These are phyloP conservation scores for Rhagonycha lutea DNA, from an alignment of 2,888 invertebrate species.

Conservation along the genomic window DNA sequence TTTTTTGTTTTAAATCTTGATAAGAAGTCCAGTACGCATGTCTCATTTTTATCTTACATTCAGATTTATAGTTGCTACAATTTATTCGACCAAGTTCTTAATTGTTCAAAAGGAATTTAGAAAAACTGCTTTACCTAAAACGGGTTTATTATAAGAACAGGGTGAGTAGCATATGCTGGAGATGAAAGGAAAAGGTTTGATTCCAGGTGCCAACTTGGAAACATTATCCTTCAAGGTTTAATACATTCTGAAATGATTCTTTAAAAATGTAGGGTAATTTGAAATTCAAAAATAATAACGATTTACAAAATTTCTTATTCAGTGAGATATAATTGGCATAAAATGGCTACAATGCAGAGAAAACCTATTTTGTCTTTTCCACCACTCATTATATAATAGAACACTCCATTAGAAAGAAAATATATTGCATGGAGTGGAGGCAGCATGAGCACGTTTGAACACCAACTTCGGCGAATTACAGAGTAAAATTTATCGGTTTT, in stretches of 20 bases:
- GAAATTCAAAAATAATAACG: too few relatives aligned
- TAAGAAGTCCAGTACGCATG: neutral
- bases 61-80: neutral
- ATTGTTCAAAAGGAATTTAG: neutral
- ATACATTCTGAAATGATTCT: neutral
- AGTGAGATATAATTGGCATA: too few relatives aligned
- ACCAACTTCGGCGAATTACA: neutral
- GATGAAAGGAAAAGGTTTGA: neutral
- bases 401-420: neutral
- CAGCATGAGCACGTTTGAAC: neutral
- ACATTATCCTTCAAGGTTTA: neutral
- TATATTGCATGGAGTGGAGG: neutral
- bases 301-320: too few relatives aligned
- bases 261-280: too few relatives aligned
- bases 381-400: neutral
- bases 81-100: neutral
- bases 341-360: neutral
- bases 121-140: neutral
- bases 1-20: neutral
- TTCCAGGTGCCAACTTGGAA: neutral
- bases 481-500: neutral
- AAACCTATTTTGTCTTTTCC: neutral
- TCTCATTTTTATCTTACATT: neutral
- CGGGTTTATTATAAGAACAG: neutral
- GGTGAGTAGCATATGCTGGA: neutral